Evolutionary conservation across 35 echinoderm and acorn worm species (phyloP).

Genomic region (Anneissia japonica): DNA sequence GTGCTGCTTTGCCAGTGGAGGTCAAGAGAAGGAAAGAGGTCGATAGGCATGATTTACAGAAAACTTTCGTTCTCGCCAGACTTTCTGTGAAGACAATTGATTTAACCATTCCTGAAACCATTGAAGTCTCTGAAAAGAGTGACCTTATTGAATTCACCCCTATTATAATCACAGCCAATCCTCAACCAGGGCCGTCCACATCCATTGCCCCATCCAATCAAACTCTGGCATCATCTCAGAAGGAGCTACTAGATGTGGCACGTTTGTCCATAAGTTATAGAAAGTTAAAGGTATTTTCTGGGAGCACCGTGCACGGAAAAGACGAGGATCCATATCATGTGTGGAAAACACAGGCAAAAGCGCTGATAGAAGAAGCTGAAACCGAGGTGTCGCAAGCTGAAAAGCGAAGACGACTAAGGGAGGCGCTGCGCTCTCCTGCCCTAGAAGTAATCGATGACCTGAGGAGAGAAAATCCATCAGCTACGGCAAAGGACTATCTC

Average conservation of each 20-base stretch:
- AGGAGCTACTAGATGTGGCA: neutral
- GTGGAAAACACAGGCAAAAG: slow-evolving; percentile 25
- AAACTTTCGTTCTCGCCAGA: neutral
- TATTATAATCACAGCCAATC: neutral
- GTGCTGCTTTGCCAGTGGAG: neutral
- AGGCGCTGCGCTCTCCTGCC: slow-evolving; percentile 14
- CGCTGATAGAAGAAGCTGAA: slow-evolving; percentile 30
- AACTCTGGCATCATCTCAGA: neutral
- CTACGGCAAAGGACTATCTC: neutral
- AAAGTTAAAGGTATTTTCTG: too few relatives aligned
- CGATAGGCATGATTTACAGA: neutral
- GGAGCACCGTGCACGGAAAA: neutral
- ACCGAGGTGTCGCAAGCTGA: slow-evolving; percentile 21
- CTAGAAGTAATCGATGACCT: slow-evolving; percentile 26
- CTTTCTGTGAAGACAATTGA: neutral
- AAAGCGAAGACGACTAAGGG: slow-evolving; percentile 31
- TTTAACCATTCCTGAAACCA: neutral
- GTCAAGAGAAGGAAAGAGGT: neutral
- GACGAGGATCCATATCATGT: slow-evolving; percentile 27
- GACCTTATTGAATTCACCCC: neutral
- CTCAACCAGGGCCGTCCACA: neutral
- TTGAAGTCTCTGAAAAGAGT: neutral
- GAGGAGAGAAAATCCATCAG: neutral
- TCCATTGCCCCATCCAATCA: neutral
- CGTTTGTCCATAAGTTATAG: too few relatives aligned